Base-by-base conservation (phyloP, 2,113 vertebrate genomes). In the Blennius ocellaris region DNA sequence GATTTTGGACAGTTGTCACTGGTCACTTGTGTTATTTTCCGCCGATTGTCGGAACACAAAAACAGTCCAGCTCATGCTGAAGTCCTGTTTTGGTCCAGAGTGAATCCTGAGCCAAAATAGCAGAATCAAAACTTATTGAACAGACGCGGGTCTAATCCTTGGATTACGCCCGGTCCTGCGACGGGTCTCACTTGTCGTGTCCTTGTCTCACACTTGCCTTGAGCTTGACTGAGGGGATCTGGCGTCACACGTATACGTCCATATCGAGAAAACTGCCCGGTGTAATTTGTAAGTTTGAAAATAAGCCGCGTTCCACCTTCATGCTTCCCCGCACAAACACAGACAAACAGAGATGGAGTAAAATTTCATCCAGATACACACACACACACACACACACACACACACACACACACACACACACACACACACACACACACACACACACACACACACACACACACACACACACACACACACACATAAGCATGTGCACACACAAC, bases 261-360 rank as follows among this genome's bases (percentile, higher is more conserved):
- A 54, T 67, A 63, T 76, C 47, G n/a, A 54, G 48, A 78, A 73
- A 53, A 30, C 44, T n/a, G 48, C 63, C 9, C 5, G 2, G 11
- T 30, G 38, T 53, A n/a, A 65, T 53, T 80, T 73, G 41, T 59
- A 12, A 44, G 40, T 50, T 30, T 49, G 57, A 59, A 83, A 84
- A 88, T 73, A 7, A 76, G 49, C 61, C 76, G 71, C 69, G 83
- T 85, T 63, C 69, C 62, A 80, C 78, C 56, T 66, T 85, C 70
- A 67, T 64, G 68, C 49, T 38, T 58, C 52, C 40, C n/a, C 10
- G 50, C 80, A 69, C 86, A 85, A 71, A 78, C 63, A 87, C 69
- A 79, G 71, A 81, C 56, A 76, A 58, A 69, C 52, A 57, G 40
- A 57, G 30, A 73, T 39, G 39, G 49, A 71, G 44, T 63, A 30